A percentile compares a stretch with the other conserved stretches of the same genome.
These are phyloP conservation scores for Lepus oiostolus DNA, from an alignment of 2,797 vertebrate species.

Conservation along the genomic window DNA sequence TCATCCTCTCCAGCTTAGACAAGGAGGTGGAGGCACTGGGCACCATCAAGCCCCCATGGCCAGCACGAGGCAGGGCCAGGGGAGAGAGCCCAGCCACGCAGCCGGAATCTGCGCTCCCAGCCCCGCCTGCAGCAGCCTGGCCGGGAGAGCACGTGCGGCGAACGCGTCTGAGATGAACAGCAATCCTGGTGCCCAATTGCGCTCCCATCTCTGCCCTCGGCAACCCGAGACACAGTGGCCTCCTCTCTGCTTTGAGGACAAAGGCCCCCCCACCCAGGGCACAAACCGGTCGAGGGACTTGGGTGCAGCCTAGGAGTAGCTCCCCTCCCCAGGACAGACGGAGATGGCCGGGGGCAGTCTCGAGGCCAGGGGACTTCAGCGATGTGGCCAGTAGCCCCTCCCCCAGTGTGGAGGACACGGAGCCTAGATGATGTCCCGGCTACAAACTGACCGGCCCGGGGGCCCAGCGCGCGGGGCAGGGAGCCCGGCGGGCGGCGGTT, in stretches of 20 bases:
- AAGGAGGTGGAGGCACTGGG: neutral
- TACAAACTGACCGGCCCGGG: conserved; percentile 69
- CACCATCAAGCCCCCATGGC: neutral
- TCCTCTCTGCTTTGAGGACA: neutral
- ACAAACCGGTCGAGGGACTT: neutral
- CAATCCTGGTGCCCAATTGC: fast-evolving
- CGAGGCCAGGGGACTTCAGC: neutral
- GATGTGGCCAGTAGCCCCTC: neutral
- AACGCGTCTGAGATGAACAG: fast-evolving
- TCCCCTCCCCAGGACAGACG: neutral
- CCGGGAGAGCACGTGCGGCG: neutral
- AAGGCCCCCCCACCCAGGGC: neutral
- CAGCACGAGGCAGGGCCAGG: neutral
- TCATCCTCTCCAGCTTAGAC: neutral
- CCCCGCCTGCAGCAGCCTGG: neutral
- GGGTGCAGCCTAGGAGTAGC: neutral
- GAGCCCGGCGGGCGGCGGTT: neutral
- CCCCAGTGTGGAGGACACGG: neutral
- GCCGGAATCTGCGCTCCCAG: neutral
- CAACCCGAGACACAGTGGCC: neutral
- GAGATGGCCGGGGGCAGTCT: neutral
- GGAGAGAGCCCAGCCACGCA: neutral
- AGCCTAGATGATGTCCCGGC: fast-evolving
- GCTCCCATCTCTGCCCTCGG: neutral
- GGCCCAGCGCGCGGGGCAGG: neutral